Percentiles rank a stretch among this genome's conserved stretches.
Conservation (phyloP, 2,888 invertebrate species). For the Emesis castigata region DNA sequence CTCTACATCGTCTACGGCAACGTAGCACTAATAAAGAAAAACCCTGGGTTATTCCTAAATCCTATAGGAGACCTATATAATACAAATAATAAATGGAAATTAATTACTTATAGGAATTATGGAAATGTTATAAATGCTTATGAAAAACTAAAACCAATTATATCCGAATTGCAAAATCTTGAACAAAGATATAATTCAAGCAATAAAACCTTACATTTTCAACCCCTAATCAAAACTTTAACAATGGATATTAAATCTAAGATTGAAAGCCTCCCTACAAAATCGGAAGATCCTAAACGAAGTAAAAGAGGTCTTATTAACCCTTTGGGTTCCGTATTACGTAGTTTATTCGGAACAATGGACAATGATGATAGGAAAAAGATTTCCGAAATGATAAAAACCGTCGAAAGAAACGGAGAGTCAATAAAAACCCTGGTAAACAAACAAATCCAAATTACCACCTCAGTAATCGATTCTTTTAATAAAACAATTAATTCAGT, state of each 20-base stretch:
- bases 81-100: background rate
- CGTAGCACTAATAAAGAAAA: background rate
- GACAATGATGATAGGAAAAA: too few species aligned
- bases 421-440: too few species aligned
- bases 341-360: too few species aligned
- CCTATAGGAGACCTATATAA: background rate
- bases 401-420: too few species aligned
- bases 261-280: background rate
- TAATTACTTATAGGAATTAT: constrained; percentile 1
- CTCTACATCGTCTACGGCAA: background rate
- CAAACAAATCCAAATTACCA: background rate
- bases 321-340: too few species aligned
- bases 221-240: background rate
- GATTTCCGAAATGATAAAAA: too few species aligned
- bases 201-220: background rate
- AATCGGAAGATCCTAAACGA: background rate
- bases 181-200: too few species aligned
- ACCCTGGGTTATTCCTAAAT: constrained; percentile 4
- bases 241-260: background rate
- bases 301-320: too few species aligned
- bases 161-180: too few species aligned
- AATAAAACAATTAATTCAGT: background rate
- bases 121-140: background rate
- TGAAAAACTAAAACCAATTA: background rate
- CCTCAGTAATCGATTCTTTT: background rate